Base-by-base conservation (phyloP, 2,797 vertebrate species). In the Gorsachius magnificus region DNA sequence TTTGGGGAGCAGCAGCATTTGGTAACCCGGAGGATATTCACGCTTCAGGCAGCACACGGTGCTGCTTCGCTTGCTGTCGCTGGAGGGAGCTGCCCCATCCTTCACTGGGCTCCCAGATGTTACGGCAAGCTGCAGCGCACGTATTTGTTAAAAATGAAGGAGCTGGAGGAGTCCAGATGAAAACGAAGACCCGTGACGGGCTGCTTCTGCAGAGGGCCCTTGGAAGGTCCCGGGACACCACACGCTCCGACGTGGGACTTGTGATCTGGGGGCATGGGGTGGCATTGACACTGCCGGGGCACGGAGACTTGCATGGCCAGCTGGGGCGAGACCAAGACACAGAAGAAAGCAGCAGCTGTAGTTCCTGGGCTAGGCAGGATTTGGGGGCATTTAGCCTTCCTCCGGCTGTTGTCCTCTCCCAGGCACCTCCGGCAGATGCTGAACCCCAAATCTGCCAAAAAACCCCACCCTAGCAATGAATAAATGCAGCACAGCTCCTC, bases 61-160 rank as follows among this genome's bases (percentile, higher is more conserved):
- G 89, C 74, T 6, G 11, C 20, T 3, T 10, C 71, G 38, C 17
- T 5, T 2, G 5, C 68, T 19, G 77, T 12, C 80, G 4, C 95
- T 58, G 92, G 95, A 91, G 95, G 96, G 96, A 89, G 91, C 96
- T 68, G 68, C 56, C 48, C 31, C 54, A 6, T 28, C 65, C 81
- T 7, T 10, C 13, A 7, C 7, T 1, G 18, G 10, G 5, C 14
- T 14, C n/a, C 35, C 21, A 2, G 46, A 5, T 0, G 38, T 4
- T 5, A 13, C 8, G 4, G 4, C 7, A 0, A 35, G 9, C 77
- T 21, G 31, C 20, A 1, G 14, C 0, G 9, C 21, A 3, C 33
- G 36, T 0, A 7, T 8, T 6, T 33, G 33, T 2, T 38, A 7
- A 43, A 72, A 64, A 45, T 2, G 3, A 29, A 36, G 24, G 51